Conservation (phyloP, 2,797 vertebrate species). For the Monodelphis domestica region DNA sequence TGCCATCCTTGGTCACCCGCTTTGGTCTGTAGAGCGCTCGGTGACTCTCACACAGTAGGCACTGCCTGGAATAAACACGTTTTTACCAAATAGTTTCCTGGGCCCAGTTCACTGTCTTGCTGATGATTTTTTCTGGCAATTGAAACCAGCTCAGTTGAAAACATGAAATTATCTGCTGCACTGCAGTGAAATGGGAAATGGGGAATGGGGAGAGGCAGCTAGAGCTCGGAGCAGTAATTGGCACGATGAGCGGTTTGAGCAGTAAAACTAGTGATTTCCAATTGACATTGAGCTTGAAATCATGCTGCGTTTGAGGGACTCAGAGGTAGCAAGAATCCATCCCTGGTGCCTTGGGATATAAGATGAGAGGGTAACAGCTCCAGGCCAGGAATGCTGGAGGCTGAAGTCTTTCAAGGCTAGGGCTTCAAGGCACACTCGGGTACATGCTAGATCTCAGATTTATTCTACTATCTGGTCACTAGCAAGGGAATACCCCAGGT, state of each 20-base stretch:
- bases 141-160: background rate
- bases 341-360: background rate
- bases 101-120: background rate
- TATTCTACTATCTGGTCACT: background rate
- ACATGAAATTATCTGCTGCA: constrained; percentile 9
- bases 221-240: background rate
- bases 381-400: background rate
- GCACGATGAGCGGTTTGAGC: background rate
- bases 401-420: background rate
- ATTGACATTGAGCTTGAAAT: constrained; percentile 4
- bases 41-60: background rate
- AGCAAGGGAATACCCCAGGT: background rate
- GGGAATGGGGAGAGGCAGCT: background rate
- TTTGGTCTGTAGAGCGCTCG: background rate
- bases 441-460: background rate
- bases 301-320: background rate
- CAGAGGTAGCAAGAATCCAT: background rate
- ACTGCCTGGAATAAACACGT: background rate
- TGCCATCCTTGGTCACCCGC: background rate
- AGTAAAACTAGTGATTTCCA: constrained; percentile 9
- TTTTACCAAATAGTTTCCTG: background rate
- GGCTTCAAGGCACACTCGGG: background rate
- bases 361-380: background rate
- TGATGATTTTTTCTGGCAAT: background rate
- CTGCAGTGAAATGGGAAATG: fast-evolving